Base-by-base conservation (phyloP, 2,888 invertebrate species). In the Noctua fimbriata region DNA sequence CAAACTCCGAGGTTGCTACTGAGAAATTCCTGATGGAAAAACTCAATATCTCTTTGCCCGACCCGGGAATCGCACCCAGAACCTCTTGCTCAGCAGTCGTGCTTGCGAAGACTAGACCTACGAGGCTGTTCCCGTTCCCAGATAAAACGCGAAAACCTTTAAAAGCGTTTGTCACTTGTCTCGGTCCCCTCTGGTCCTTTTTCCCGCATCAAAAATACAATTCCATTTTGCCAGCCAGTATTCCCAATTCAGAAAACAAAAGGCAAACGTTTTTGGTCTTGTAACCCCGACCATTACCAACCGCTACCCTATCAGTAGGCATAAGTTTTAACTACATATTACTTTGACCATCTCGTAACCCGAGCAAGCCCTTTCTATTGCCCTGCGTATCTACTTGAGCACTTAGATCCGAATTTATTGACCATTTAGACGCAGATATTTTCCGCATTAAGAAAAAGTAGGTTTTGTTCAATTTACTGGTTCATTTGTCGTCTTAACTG, bases 241-340 rank as follows among this genome's bases (percentile, higher is more conserved):
- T 2, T 73, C 32, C 67, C 60, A 69, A 73, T 86, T 74, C 32
- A 12, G 36, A 67, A 79, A 72, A 84, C 73, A 72, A 74, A 87
- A 79, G 55, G 65, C 58, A 72, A 80, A 73, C 58, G 60, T 60
- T 73, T 60, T 73, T 69, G 55, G 65, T 60, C 65, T 47, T 71
- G 66, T 76, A 65, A 66, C 72, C 65, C 18, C 55, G 60, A 16
- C 52, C 76, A 86, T 82, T 86, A 82, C 86, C 28, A 21, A 55
- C 82, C 81, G 36, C 74, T 74, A 41, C 65, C 78, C 78, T 82
- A 78, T 72, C 70, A 3, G 73, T 73, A 66, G 65, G 60, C 70
- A 83, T 86, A 76, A 79, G 75, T 86, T 86, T 78, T 88, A 83
- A 86, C 87, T 88, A 86, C 89, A 83, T 77, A 86, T 86, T 82